These are phyloP conservation scores for Plagodis dolabraria DNA, from an alignment of 2,888 invertebrate genomes.

Conservation along the genomic window DNA sequence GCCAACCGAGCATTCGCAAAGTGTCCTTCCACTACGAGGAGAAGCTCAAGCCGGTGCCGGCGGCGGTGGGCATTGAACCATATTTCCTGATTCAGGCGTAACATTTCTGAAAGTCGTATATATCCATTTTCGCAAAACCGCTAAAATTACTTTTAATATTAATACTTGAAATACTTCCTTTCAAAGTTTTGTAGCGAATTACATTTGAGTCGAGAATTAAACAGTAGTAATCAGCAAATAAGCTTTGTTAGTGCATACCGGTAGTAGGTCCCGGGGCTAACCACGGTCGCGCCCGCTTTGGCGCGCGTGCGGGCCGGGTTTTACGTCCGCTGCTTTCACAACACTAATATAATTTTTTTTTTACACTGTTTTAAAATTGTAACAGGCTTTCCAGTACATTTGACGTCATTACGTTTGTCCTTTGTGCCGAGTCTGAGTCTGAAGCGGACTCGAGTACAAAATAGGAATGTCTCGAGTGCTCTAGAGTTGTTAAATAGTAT, in stretches of 20 bases:
- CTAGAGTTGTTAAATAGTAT: neutral
- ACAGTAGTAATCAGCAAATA: constrained; percentile 54
- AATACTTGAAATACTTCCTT: neutral
- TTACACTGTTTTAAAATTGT: constrained; percentile 37
- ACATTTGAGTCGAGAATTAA: constrained; percentile 37
- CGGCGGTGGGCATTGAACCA: too few species aligned
- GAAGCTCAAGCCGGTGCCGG: too few species aligned
- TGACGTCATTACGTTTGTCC: constrained; percentile 30
- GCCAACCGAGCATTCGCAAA: too few species aligned
- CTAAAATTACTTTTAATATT: neutral
- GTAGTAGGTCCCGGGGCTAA: constrained; percentile 38
- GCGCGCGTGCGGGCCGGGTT: constrained; percentile 27
- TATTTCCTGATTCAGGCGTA: too few species aligned
- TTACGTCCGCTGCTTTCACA: constrained; percentile 31
- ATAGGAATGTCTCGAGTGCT: constrained; percentile 18
- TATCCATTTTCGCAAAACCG: too few species aligned
- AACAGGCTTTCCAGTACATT: constrained; percentile 38
- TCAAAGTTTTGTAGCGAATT: neutral
- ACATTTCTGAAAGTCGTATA: too few species aligned
- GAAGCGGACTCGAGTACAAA: constrained; percentile 15
- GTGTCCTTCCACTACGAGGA: too few species aligned
- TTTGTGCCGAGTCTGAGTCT: constrained; percentile 10
- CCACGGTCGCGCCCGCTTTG: constrained; percentile 33
- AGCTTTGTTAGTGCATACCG: constrained; percentile 61
- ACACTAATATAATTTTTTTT: constrained; percentile 50